Evolutionary conservation across 1,140 invertebrate genomes (phyloP), one percentile per base, ranked within the genome.

Genomic region (Laupala kohalensis): DNA sequence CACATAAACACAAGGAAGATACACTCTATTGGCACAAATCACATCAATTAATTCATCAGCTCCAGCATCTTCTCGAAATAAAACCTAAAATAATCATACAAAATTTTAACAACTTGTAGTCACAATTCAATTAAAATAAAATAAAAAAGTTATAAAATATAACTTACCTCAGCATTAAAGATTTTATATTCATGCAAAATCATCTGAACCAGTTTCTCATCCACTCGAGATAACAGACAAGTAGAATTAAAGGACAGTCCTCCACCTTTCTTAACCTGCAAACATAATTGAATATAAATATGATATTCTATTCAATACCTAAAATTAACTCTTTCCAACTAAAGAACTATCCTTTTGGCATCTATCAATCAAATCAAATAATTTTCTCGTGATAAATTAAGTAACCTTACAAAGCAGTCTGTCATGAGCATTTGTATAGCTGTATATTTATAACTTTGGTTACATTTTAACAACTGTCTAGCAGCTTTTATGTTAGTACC

Each of bases 101-200:
- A 70, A 29, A 63, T 29, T 37, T 29, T 19, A 67, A 64, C n/a
- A 64, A 0, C 63, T 15, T 64, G 3, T 6, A 64, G 5, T 5
- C n/a, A 12, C 23, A 6, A 4, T 25, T 13, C 24, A 67, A 67
- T 6, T 25, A 67, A 9, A 2, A 53, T 4, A 4, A 53, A 53
- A 13, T 53, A 53, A 53, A 13, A 19, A n/a, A 2, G 1, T 5
- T 65, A 6, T 64, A 9, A 64, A 19, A 30, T 5, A 24, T 0
- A 65, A 65, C 30, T 74, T 74, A 95, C 93, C 84, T 99, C 97
- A 25, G 95, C 95, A 85, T 99, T 99, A 80, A 99, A 99, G 78
- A 99, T 97, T 85, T 98, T 99, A 81, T 99, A 99, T 81, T 99
- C 97, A 78, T 99, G 96, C 9, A 99, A 83, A 77, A 99, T 97